Percentiles rank a stretch among this genome's conserved stretches.
Conservation (phyloP, 2,797 vertebrate genomes). For the Threskiornis aethiopicus region DNA sequence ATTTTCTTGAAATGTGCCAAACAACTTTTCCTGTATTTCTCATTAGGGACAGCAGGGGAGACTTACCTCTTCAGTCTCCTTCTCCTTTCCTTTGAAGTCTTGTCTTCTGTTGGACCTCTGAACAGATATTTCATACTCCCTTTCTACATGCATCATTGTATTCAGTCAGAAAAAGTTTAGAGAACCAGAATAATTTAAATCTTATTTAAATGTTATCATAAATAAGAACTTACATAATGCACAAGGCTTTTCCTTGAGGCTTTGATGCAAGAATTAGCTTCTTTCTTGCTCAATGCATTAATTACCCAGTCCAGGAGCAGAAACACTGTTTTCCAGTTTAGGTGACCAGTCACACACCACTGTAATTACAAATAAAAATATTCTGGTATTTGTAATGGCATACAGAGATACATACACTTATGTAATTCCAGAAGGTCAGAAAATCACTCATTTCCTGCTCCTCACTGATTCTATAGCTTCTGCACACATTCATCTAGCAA, state of each 20-base stretch:
- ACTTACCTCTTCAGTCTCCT: background rate
- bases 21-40: background rate
- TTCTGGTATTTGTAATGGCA: background rate
- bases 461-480: background rate
- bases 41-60: background rate
- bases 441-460: background rate
- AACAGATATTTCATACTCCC: background rate
- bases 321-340: background rate
- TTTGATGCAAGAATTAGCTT: background rate
- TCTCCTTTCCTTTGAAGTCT: background rate
- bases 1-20: background rate
- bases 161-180: background rate
- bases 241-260: background rate
- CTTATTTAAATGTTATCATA: background rate
- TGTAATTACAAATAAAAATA: background rate
- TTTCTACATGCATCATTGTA: background rate
- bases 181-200: background rate
- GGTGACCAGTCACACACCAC: background rate
- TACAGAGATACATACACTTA: background rate
- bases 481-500: background rate
- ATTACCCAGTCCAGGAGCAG: background rate
- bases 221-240: background rate
- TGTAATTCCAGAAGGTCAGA: background rate
- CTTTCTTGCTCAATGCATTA: background rate
- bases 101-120: background rate